Evolutionary conservation across 2,113 vertebrate species (phyloP), one percentile per base, ranked within the genome.

Genomic region (Colistium nudipinnis): DNA sequence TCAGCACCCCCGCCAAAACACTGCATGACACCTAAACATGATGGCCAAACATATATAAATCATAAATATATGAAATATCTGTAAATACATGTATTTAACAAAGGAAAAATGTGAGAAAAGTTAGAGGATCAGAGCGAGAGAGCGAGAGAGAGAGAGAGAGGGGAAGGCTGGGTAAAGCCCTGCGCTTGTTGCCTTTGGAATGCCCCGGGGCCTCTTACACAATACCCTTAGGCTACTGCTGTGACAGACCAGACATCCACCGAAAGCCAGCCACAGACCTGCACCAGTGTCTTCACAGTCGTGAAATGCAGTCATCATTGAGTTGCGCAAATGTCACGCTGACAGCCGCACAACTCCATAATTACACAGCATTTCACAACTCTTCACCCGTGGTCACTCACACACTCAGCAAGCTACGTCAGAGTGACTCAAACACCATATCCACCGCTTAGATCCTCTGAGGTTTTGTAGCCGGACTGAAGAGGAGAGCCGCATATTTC

Each of bases 81-180:
- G n/a, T n/a, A n/a, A n/a, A n/a, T n/a, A n/a, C n/a, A n/a, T n/a
- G n/a, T n/a, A n/a, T n/a, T n/a, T n/a, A n/a, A n/a, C n/a, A n/a
- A n/a, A n/a, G n/a, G n/a, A n/a, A n/a, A n/a, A n/a, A n/a, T n/a
- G n/a, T n/a, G n/a, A n/a, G n/a, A n/a, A n/a, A n/a, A n/a, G n/a
- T n/a, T n/a, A n/a, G n/a, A n/a, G n/a, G n/a, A n/a, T n/a, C n/a
- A n/a, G n/a, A n/a, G n/a, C n/a, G n/a, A n/a, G n/a, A n/a, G n/a
- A n/a, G n/a, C n/a, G n/a, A n/a, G n/a, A n/a, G n/a, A n/a, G n/a
- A n/a, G n/a, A n/a, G n/a, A n/a, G n/a, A n/a, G n/a, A n/a, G n/a
- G n/a, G 81, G 87, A 87, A 90, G 89, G 83, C 80, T 79, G 80
- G 79, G 75, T 78, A 88, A 24, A 82, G 60, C 73, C 60, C 61